Percentiles rank a stretch among this genome's conserved stretches.
These are phyloP conservation scores for Verasper variegatus DNA, from an alignment of 2,113 vertebrate species.

Conservation along the genomic window DNA sequence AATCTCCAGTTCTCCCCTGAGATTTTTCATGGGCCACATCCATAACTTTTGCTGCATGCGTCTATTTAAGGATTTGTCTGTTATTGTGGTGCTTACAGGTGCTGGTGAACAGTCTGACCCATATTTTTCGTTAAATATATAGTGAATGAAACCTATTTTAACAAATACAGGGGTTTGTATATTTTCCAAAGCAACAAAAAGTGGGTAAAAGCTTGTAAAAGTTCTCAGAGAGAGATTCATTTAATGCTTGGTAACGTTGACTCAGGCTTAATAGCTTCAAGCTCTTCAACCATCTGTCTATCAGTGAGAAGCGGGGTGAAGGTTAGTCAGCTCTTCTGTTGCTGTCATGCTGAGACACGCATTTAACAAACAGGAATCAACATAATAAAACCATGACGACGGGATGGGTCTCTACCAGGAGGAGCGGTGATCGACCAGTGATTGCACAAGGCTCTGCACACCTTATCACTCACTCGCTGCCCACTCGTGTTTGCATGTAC, in stretches of 20 bases:
- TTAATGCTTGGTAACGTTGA: not conserved
- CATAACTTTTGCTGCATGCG: not conserved
- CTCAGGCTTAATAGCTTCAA: conserved; percentile 8
- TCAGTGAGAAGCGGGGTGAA: not conserved
- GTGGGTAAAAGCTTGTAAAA: not conserved
- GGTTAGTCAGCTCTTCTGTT: conserved; percentile 1
- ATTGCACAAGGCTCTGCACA: conserved; percentile 42
- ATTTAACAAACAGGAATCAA: conserved; percentile 8
- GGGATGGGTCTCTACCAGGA: conserved; percentile 40
- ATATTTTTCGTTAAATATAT: not conserved
- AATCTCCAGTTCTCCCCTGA: not conserved
- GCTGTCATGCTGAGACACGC: conserved; percentile 17
- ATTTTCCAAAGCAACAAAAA: conserved; percentile 11
- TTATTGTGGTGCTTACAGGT: conserved; percentile 4
- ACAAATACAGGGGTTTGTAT: not conserved
- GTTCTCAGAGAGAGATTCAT: not conserved
- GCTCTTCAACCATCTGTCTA: not conserved
- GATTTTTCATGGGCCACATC: not conserved
- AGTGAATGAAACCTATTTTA: not conserved
- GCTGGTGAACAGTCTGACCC: not conserved
- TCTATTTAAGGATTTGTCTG: not conserved
- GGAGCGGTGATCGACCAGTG: not conserved
- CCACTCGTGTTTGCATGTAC: not conserved
- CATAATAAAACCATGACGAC: conserved; percentile 39
- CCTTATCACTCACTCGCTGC: conserved; percentile 53